A percentile compares a stretch with the other conserved stretches of the same genome.
These are phyloP conservation scores for Brachionus paranguensis DNA, from an alignment of 1,140 invertebrate species.

Conservation along the genomic window DNA sequence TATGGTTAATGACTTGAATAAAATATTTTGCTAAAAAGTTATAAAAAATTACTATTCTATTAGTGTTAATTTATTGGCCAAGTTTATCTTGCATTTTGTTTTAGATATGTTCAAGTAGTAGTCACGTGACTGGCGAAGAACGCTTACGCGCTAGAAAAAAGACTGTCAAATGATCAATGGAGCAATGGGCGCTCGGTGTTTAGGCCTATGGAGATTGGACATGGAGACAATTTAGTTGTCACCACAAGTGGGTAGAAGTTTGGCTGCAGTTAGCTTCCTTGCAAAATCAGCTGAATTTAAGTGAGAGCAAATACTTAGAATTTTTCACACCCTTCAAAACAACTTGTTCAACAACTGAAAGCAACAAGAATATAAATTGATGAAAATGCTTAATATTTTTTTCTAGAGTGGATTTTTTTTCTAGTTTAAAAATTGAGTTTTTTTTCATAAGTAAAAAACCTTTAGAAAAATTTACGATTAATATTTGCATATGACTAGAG, in stretches of 20 bases:
- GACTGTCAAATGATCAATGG: background rate
- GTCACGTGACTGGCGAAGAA: background rate
- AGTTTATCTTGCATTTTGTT: background rate
- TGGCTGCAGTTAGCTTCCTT: background rate
- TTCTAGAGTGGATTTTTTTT: background rate
- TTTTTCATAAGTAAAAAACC: background rate
- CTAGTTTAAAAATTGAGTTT: background rate
- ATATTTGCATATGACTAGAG: too few relatives aligned
- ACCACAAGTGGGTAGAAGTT: background rate
- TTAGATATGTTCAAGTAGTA: background rate
- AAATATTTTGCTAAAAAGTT: background rate
- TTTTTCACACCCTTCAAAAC: background rate
- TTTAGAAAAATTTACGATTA: too few relatives aligned
- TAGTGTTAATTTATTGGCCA: background rate
- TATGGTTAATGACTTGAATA: background rate
- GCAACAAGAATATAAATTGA: background rate
- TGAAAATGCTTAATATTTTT: background rate
- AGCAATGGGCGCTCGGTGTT: background rate
- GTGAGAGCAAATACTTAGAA: background rate
- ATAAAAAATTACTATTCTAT: background rate
- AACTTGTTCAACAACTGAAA: background rate
- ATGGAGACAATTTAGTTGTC: too few relatives aligned
- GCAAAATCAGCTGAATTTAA: background rate
- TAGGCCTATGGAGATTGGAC: too few relatives aligned
- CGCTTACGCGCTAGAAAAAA: background rate